phyloP scores from a whole-genome alignment of 2,113 vertebrate genomes.

The Sigmodon hispidus region DNA sequence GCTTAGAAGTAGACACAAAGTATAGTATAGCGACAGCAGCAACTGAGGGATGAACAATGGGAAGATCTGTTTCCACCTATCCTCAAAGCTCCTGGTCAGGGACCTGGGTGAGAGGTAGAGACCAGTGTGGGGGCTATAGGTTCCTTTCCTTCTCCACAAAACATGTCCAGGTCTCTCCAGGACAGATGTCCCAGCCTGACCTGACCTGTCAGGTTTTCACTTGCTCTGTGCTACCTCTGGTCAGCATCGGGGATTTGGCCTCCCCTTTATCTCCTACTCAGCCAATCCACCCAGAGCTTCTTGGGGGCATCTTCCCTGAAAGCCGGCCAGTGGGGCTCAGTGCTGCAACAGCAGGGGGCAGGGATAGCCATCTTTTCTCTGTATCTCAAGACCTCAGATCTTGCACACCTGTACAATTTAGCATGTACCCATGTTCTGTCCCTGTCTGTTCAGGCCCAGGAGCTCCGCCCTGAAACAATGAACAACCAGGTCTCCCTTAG shows the following conservation, averaged over 20 bases:
- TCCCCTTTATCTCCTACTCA: not conserved
- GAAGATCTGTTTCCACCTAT: not conserved
- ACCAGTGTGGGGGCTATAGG: rapidly evolving
- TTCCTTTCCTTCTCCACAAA: not conserved
- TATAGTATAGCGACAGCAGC: rapidly evolving
- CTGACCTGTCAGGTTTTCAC: not conserved
- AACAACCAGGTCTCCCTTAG: not conserved
- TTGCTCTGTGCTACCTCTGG: not conserved
- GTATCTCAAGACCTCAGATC: not conserved
- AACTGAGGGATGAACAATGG: not conserved
- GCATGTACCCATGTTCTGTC: not conserved
- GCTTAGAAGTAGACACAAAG: not conserved
- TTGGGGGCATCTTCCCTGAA: not conserved
- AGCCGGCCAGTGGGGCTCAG: not conserved
- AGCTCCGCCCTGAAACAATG: not conserved
- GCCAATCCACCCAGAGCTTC: not conserved
- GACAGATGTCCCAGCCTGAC: not conserved
- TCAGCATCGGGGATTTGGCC: not conserved
- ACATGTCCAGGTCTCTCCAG: not conserved
- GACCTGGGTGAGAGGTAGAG: not conserved
- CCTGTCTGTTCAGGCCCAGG: too few relatives aligned
- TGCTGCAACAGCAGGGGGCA: too few relatives aligned
- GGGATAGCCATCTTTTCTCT: not conserved
- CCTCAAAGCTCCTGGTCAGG: not conserved
- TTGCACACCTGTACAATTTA: rapidly evolving